Evolutionary conservation across 2,797 vertebrate genomes (phyloP), one percentile per base, ranked within the genome.

Genomic region (Schizopygopsis malacanthus): DNA sequence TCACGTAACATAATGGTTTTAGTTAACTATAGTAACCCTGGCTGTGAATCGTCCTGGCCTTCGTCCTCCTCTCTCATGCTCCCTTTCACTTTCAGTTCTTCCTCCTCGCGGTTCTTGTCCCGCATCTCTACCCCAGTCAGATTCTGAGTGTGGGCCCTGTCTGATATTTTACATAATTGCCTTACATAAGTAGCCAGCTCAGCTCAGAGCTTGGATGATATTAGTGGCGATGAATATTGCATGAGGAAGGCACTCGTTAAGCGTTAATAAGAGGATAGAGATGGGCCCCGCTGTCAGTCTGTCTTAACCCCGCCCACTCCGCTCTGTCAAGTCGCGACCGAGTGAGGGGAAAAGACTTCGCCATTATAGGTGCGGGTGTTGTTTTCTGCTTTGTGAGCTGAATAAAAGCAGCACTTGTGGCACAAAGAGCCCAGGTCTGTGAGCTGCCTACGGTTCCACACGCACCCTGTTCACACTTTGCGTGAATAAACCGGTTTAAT

Each of bases 131-230:
- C 91, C 91, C 88, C 91, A 94, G 93, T 92, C 92, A 93, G 88
- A 92, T 88, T 93, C 89, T 92, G 92, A 93, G 92, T 94, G 92
- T 92, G 86, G 92, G 89, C 92, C 88, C 88, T 92, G 92, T 94
- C 93, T 95, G 93, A 94, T 94, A 94, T 95, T 95, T 95, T 95
- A 95, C 94, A 95, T 96, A 96, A 95, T 95, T 95, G 94, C 94
- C 95, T 95, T 95, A 95, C 95, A 95, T 95, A 95, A 95, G 94
- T 95, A 95, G 93, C 92, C 90, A 91, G 93, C 93, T 94, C 91
- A 89, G 92, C 94, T 93, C 93, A 85, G 92, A 94, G 94, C 94
- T 93, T 88, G 93, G 93, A 90, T 94, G 95, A 95, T 95, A 95
- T 94, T 94, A 95, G 93, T 85, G 86, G 81, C 92, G 90, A 95